Evolutionary conservation across 2,113 vertebrate genomes (phyloP), one percentile per base, ranked within the genome.

Genomic region (Pangasianodon gigas): DNA sequence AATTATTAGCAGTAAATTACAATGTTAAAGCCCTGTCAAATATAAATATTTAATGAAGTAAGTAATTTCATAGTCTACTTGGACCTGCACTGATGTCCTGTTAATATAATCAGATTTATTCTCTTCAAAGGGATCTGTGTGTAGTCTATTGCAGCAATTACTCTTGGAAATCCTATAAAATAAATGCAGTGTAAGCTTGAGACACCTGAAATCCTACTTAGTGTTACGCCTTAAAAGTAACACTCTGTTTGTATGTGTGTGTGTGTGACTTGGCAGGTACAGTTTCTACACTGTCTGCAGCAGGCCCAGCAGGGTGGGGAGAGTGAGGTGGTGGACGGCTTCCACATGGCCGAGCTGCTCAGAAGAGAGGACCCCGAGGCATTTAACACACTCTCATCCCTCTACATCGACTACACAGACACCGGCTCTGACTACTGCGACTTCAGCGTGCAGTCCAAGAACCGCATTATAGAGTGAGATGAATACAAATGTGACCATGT

Each of bases 261-360:
- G 44, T 87, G 80, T 83, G 32, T 80, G 91, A 92, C 60, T 71
- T 92, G 86, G 46, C 91, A 99, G 98, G 96, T 99, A 89, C 98
- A 99, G 89, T 95, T 99, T 65, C 96, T 99, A 86, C 98, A 99
- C 46, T 99, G 98, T 88, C 96, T 99, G 94, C 96, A 94, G 74
- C 97, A 97, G 95, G 97, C 98, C 0, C 90, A 92, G 75, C 89
- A 94, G 21, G 98, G 98, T 52, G 98, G 98, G 0, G 97, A 98
- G 87, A 97, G 97, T 32, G 95, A 97, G 93, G 94, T 97, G 86
- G 98, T 98, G 44, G 98, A 99, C 89, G 98, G 98, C 77, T 98
- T 98, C 95, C 95, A 97, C 0, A 94, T 96, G 82, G 96, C 94
- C 56, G 94, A 94, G 88, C 96, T 95, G 91, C 95, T 99, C 92